Percentiles rank a stretch among this genome's conserved stretches.
phyloP scores from a whole-genome alignment of 2,113 vertebrate genomes.

The Morphnarchus princeps region DNA sequence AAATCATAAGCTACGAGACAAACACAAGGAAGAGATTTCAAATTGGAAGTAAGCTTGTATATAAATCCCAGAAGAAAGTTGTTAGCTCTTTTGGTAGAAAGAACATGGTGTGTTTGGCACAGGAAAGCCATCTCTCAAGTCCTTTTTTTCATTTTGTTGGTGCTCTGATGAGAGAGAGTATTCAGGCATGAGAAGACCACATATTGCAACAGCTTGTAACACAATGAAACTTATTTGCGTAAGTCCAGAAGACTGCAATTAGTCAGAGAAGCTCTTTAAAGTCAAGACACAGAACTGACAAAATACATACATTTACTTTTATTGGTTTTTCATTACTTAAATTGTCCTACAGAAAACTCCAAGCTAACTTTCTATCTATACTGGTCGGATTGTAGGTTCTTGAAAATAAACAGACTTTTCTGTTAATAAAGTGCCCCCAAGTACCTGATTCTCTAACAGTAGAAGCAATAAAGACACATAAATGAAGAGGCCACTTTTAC shows the following conservation, averaged over 20 bases:
- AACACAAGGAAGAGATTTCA: not conserved
- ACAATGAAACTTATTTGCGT: not conserved
- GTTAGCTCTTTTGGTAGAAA: not conserved
- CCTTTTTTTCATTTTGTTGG: not conserved
- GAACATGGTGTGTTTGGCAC: not conserved
- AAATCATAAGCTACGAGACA: not conserved
- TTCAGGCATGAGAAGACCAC: not conserved
- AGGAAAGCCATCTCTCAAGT: not conserved
- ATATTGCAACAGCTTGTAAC: conserved; percentile 2
- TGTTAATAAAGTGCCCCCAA: not conserved
- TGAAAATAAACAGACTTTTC: not conserved
- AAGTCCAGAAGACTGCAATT: conserved; percentile 1
- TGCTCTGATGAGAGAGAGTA: not conserved
- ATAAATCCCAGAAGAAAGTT: not conserved
- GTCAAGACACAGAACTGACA: not conserved
- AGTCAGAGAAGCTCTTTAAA: not conserved
- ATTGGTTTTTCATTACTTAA: not conserved
- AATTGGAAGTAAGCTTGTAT: not conserved
- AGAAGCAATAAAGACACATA: not conserved
- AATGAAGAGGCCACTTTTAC: not conserved
- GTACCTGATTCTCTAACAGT: not conserved
- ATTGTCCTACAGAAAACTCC: not conserved
- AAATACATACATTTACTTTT: not conserved
- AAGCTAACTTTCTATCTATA: not conserved
- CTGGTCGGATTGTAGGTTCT: not conserved